Evolutionary conservation across 2,113 vertebrate genomes (phyloP).

Genomic region (Boulengeromyrus knoepffleri): DNA sequence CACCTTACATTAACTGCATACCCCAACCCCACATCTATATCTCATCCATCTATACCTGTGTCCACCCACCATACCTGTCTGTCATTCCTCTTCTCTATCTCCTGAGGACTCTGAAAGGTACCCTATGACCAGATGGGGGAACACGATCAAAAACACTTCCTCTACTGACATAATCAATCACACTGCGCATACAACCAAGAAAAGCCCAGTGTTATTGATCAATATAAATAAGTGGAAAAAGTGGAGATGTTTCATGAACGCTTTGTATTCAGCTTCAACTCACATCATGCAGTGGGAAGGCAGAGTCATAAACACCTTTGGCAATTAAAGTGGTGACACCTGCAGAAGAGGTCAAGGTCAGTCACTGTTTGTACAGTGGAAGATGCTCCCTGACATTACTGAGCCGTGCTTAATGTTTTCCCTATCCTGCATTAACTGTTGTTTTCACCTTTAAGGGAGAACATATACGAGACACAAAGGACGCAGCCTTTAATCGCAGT

Average conservation of each 20-base stretch:
- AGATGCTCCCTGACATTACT: background rate
- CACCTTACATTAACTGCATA: background rate
- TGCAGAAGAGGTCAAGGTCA: conserved; percentile 38
- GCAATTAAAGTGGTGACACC: conserved; percentile 87
- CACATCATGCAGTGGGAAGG: conserved; percentile 93
- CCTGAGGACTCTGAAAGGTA: conserved; percentile 69
- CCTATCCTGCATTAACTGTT: background rate
- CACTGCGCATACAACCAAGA: background rate
- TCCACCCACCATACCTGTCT: conserved; percentile 70
- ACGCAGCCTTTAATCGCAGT: background rate
- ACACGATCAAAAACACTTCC: background rate
- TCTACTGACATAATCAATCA: background rate
- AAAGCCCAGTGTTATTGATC: background rate
- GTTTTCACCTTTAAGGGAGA: background rate
- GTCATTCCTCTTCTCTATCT: conserved; percentile 74
- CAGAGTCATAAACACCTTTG: conserved; percentile 82
- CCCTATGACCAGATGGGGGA: conserved; percentile 59
- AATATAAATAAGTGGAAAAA: too few species aligned
- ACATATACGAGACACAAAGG: background rate
- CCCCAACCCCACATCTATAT: background rate
- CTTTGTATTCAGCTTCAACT: conserved; percentile 41
- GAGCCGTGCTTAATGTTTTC: background rate
- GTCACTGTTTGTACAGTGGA: background rate
- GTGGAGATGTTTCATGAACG: background rate
- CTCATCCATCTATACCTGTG: background rate